These are phyloP conservation scores for Glaucidium brasilianum DNA, from an alignment of 2,113 vertebrate genomes.

Conservation along the genomic window DNA sequence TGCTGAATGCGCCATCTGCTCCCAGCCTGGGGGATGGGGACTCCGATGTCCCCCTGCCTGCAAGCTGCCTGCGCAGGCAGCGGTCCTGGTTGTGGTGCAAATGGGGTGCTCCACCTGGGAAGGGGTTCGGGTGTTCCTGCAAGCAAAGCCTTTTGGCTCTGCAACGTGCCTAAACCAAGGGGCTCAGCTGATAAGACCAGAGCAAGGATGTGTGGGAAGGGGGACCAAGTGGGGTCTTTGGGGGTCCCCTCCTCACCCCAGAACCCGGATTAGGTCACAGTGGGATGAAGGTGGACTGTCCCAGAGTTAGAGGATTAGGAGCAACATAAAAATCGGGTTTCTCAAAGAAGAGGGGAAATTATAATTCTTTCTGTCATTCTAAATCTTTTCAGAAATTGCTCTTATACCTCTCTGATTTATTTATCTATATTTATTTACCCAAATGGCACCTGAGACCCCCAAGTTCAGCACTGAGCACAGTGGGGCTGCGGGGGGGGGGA, in stretches of 20 bases:
- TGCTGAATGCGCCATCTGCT: background rate
- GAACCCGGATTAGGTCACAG: background rate
- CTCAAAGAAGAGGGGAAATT: background rate
- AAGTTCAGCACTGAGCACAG: background rate
- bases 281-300: background rate
- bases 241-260: fast-evolving
- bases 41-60: background rate
- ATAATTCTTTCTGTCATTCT: background rate
- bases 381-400: background rate
- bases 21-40: background rate
- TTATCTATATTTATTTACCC: background rate
- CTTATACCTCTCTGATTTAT: background rate
- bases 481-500: fast-evolving
- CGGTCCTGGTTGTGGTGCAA: fast-evolving
- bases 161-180: fast-evolving
- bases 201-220: no score
- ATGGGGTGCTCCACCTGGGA: background rate
- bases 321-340: fast-evolving
- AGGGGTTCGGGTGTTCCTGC: background rate
- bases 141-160: background rate
- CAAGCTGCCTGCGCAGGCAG: no score
- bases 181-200: background rate
- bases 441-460: background rate
- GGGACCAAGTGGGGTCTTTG: background rate
- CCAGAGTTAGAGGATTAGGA: background rate